phyloP scores from a whole-genome alignment of 2,113 vertebrate genomes.

The Aramus guarauna region DNA sequence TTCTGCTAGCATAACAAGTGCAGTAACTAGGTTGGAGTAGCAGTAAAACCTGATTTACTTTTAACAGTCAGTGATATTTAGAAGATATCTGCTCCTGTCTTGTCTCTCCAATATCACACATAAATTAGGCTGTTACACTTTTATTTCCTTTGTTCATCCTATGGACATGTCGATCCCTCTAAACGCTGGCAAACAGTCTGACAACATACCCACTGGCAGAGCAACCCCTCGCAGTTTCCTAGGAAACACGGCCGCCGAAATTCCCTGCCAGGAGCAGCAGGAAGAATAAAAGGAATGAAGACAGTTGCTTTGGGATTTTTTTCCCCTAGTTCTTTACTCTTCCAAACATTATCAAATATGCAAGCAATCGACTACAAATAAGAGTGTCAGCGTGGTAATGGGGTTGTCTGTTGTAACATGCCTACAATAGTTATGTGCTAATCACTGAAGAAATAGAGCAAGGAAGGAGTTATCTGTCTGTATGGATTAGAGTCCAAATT shows the following conservation, averaged over 20 bases:
- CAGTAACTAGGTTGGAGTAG: not conserved
- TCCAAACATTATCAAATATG: not conserved
- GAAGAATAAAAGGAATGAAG: not conserved
- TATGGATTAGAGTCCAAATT: not conserved
- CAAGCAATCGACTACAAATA: not conserved
- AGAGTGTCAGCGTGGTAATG: not conserved
- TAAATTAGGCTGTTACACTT: not conserved
- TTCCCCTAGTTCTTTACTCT: not conserved
- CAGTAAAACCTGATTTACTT: not conserved
- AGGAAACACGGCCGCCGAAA: not conserved
- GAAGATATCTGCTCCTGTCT: not conserved
- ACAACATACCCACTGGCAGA: not conserved
- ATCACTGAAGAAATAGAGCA: not conserved
- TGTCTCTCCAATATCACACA: not conserved
- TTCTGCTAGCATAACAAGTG: not conserved
- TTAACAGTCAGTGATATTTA: too few species aligned
- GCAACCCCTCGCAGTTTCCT: conserved; percentile 46
- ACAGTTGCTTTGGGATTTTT: not conserved
- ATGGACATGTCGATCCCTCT: not conserved
- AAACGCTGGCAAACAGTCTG: not conserved
- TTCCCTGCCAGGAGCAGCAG: not conserved
- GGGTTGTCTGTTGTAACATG: not conserved
- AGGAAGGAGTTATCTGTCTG: not conserved
- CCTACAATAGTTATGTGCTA: not conserved
- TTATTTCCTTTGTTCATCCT: not conserved